Base-by-base conservation (phyloP, 2,113 vertebrate species). In the Embiotoca jacksoni region DNA sequence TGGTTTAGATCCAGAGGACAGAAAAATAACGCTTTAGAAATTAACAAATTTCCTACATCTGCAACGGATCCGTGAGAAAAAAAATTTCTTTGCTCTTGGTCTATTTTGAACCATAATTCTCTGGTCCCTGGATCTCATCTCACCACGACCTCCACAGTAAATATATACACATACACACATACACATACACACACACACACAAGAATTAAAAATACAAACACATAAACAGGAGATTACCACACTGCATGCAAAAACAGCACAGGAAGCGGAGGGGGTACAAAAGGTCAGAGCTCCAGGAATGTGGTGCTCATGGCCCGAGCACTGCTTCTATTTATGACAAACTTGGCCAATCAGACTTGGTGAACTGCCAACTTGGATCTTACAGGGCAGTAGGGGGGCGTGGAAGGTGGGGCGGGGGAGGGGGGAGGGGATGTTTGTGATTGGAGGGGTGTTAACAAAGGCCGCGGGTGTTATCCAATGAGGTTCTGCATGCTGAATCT, bases 201-300 rank as follows among this genome's bases (percentile, higher is more conserved):
- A 50, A 11, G 32, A 61, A 72, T 71, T 72, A 75, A 52, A 81
- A 69, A 78, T 54, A 72, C 46, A 60, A 61, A 64, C 70, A 64
- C 63, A 88, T 33, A 81, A n/a, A 81, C 59, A 73, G 53, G 58
- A 37, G 55, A 57, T 9, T 6, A 78, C 72, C 53, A 63, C 63
- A 70, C 61, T 54, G 67, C 76, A 82, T 75, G 63, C 75, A 76
- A 80, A 82, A 82, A 63, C 64, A 82, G 36, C 30, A 64, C 77
- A 95, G 95, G 96, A 96, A 96, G 92, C 90, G 89, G 91, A 88
- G 71, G 50, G 73, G 92, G 92, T 67, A 95, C 95, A 95, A 95
- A 96, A 95, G 95, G 96, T 96, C 95, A 91, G 89, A 94, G 94
- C 91, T 94, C 85, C 64, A 94, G 91, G 94, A 97, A 96, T 92